Evolutionary conservation across 2,113 vertebrate species (phyloP).

Genomic region (Chaetodon trifascialis): DNA sequence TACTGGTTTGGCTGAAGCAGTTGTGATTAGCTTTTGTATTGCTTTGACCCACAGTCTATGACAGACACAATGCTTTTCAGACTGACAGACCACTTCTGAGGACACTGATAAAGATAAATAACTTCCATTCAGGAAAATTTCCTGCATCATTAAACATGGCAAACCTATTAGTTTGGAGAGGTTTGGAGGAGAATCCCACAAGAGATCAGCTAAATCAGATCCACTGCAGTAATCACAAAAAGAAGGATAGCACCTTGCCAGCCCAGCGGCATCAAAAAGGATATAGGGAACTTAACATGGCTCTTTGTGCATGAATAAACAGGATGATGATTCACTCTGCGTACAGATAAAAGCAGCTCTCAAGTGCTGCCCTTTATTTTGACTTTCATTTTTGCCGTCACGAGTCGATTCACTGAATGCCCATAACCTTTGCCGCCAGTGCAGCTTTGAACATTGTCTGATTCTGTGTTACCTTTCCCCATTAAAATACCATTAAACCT

Average conservation of each 20-base stretch:
- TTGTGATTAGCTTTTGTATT: conserved; percentile 21
- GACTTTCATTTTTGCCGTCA: conserved; percentile 41
- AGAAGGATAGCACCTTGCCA: conserved; percentile 85
- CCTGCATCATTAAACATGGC: conserved; percentile 96
- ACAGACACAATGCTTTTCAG: conserved; percentile 46
- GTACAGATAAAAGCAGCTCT: conserved; percentile 83
- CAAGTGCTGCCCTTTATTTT: conserved; percentile 45
- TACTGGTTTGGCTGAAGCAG: background rate
- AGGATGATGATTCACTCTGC: conserved; percentile 75
- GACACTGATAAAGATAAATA: conserved; percentile 94
- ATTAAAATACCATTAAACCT: conserved; percentile 31
- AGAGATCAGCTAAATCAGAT: conserved; percentile 92
- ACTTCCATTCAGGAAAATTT: conserved; percentile 93
- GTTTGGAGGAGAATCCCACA: conserved; percentile 89
- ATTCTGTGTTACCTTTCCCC: conserved; percentile 34
- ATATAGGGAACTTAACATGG: conserved; percentile 85
- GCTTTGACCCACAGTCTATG: conserved; percentile 55
- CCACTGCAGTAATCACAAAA: conserved; percentile 88
- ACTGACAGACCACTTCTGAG: conserved; percentile 87
- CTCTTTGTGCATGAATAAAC: conserved; percentile 87
- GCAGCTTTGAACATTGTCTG: conserved; percentile 28
- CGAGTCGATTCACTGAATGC: conserved; percentile 29
- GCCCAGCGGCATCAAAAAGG: conserved; percentile 88
- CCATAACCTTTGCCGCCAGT: conserved; percentile 40
- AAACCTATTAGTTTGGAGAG: conserved; percentile 92